Evolutionary conservation across 2,797 vertebrate species (phyloP), one percentile per base, ranked within the genome.

Genomic region (Parotocinclus haroldoi): DNA sequence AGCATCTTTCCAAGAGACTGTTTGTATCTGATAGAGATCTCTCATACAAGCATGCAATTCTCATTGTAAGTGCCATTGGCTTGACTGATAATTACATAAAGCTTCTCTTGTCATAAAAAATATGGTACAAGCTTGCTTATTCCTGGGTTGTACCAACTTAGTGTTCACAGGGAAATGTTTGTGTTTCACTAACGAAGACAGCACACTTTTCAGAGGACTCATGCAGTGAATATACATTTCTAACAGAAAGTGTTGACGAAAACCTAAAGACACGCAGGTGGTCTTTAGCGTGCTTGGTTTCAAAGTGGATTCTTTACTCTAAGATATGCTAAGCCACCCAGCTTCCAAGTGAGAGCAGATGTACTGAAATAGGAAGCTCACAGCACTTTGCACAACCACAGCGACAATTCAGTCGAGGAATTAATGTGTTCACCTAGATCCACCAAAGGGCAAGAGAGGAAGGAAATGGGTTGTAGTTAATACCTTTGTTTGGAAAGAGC

Each of bases 401-500:
- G 38, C 18, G 50, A n/a, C 59, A 57, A 50, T 65, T 39, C 45
- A 55, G 55, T 38, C 46, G 48, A 66, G 58, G 66, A 16, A 39
- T 64, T 85, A 84, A 89, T 83, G 78, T 3, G 42, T 69, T 77
- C 71, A 72, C 77, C 71, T 65, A 76, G 56, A 38, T 66, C 78
- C 74, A 67, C 76, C 74, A 71, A 68, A 79, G 78, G 79, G 68
- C 81, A 85, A 83, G 71, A 80, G 79, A 82, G 82, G 81, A 87
- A 87, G 81, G 76, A 84, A 81, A 83, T 68, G 68, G 85, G 84
- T 84, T 85, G 84, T 68, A 66, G 81, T 82, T 89, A 88, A 90
- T 89, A 80, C 84, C 82, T 79, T 76, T 88, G 85, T 89, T 88
- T 87, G 81, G 83, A 89, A 78, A 85, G 77, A 84, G 68, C 80